These are phyloP conservation scores for Tragelaphus oryx DNA, from an alignment of 2,797 vertebrate genomes.

Conservation along the genomic window DNA sequence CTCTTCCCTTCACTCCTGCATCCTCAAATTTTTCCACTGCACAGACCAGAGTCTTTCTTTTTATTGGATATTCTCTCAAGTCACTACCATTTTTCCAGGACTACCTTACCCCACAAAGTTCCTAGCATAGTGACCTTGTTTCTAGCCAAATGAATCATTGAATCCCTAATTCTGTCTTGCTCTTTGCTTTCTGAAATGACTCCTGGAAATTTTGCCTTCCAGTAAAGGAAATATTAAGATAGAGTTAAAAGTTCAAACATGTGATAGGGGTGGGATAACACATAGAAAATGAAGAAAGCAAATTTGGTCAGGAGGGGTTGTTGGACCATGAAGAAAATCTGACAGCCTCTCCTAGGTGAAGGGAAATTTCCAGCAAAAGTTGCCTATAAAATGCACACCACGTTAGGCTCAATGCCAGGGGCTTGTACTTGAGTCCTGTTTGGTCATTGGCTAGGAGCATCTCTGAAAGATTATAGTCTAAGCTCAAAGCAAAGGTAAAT, in stretches of 20 bases:
- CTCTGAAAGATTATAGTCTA: not conserved
- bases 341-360: not conserved
- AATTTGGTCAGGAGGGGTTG: not conserved
- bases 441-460: not conserved
- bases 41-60: not conserved
- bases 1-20: not conserved
- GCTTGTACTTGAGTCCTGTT: not conserved
- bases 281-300: not conserved
- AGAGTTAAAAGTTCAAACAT: not conserved
- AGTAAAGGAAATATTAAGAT: not conserved
- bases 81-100: not conserved
- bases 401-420: fast-evolving
- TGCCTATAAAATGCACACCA: not conserved
- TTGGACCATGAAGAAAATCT: not conserved
- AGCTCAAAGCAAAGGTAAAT: not conserved
- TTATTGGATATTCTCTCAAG: not conserved
- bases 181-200: not conserved
- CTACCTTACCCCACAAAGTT: fast-evolving
- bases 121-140: not conserved
- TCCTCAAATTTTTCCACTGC: not conserved
- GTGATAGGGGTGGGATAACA: not conserved
- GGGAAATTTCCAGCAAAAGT: not conserved
- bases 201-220: not conserved
- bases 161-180: not conserved
- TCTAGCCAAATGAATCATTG: not conserved